Base-by-base conservation (phyloP, 2,888 invertebrate species). In the Leucozona laternaria region DNA sequence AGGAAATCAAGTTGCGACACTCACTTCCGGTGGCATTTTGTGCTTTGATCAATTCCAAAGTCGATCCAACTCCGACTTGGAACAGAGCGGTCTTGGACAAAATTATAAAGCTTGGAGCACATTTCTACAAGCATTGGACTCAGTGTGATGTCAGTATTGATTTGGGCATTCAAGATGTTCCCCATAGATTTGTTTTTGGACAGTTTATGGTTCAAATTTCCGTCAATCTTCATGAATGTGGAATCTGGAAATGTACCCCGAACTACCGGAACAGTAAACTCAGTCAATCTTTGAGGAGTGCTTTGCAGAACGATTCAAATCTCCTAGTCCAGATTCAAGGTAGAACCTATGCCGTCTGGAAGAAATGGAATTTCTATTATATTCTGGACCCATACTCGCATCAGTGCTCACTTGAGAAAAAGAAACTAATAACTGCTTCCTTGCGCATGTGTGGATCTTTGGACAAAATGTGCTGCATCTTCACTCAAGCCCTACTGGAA, bases 11-110 rank as follows among this genome's bases (percentile, higher is more conserved):
- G 1, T 89, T 90, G 79, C 91, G 91, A 2, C 92, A 92, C 57
- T 90, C 91, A 0, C 72, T 92, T n/a, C 90, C 92, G 0, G 90
- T 91, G 2, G 90, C 90, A 0, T 88, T 91, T 0, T 88, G 90
- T 13, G 89, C 91, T 0, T 88, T 92, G 1, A 53, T 92, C 20
- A 90, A 90, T 22, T 90, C 92, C 0, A 92, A 92, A 82, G 90
- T 92, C 40, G 92, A 92, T 88, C 89, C 91, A 79, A 90, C 92
- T 1, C 91, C 91, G 7, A 91, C 91, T 0, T 92, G 92, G 92
- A 90, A 91, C 55, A 79, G 83, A 55, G 89, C 89, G 66, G 90
- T 89, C 17, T 62, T 90, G 2, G 91, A 92, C 64, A 91, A 90
- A 68, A 89, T 92, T 11, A 84, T 92, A 11, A 90, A 91, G 45